Conservation (phyloP, 2,888 invertebrate species). For the Anarsia innoxiella region DNA sequence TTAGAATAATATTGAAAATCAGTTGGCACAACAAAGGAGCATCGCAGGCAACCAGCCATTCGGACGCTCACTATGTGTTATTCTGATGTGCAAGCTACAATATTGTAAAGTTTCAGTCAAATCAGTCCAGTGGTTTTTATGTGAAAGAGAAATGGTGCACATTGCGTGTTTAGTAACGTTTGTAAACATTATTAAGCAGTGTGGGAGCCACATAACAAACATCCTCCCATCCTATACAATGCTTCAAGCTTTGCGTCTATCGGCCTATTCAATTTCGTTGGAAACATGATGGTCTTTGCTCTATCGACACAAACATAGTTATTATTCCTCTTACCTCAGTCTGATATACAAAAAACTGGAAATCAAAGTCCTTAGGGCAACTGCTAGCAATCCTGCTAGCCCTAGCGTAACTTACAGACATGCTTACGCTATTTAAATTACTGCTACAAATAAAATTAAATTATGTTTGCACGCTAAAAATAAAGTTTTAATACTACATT, state of each 20-base stretch:
- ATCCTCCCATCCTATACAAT: background rate
- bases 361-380: conserved; percentile 5
- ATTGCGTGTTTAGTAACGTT: background rate
- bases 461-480: background rate
- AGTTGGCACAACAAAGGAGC: too few species aligned
- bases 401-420: conserved; percentile 1
- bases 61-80: too few species aligned
- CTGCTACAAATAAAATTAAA: background rate
- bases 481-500: background rate
- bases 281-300: too few species aligned
- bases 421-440: conserved; percentile 13
- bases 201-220: background rate
- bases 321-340: conserved; percentile 5
- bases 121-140: too few species aligned
- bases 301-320: background rate
- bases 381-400: conserved; percentile 2
- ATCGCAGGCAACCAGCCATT: too few species aligned
- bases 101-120: too few species aligned
- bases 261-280: background rate
- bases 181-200: background rate
- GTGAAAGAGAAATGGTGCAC: too few species aligned
- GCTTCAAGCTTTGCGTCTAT: background rate
- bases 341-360: conserved; percentile 3
- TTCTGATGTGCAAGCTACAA: too few species aligned
- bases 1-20: too few species aligned